Conservation (phyloP, 2,113 vertebrate genomes). For the Chamaetylas fuelleborni region DNA sequence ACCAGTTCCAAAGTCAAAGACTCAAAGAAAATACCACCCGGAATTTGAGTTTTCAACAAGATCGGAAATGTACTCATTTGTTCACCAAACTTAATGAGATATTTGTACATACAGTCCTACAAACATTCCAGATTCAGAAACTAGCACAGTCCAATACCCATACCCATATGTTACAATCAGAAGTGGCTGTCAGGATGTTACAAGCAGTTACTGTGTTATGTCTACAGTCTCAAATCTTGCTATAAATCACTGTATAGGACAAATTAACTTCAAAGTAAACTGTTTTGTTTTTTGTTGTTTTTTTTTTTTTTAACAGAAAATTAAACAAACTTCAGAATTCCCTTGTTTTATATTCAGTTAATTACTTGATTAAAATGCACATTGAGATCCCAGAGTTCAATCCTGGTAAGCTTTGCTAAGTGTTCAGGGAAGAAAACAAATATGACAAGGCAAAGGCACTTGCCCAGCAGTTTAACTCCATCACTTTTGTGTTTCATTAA, state of each 20-base stretch:
- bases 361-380: not conserved
- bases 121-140: not conserved
- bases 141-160: not conserved
- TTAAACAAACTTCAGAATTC: not conserved
- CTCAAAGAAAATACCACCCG: not conserved
- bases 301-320: no score
- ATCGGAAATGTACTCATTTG: not conserved
- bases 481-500: no score
- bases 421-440: not conserved
- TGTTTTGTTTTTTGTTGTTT: no score
- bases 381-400: not conserved
- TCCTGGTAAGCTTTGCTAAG: not conserved
- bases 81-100: not conserved
- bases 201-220: not conserved
- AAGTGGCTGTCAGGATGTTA: not conserved
- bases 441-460: no score
- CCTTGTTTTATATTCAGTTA: not conserved
- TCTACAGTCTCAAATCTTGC: no score
- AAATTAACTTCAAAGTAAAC: no score
- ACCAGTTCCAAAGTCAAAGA: not conserved
- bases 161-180: not conserved
- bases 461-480: no score
- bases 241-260: no score
- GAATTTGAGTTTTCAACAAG: not conserved
- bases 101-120: not conserved